These are phyloP conservation scores for Sussaba pulchella DNA, from an alignment of 2,888 invertebrate genomes.

Conservation along the genomic window DNA sequence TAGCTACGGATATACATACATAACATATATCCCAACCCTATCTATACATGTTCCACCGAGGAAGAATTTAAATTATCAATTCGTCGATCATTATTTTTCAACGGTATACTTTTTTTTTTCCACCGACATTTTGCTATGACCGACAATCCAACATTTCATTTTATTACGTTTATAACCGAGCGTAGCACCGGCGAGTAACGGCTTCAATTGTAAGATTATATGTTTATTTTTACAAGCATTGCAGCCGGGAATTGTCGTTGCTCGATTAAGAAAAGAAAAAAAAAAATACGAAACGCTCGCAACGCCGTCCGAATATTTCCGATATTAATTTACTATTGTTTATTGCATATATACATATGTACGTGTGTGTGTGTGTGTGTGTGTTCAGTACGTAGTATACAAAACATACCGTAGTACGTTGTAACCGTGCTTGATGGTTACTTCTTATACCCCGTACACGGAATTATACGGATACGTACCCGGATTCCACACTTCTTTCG, in stretches of 20 bases:
- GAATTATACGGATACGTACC: background rate
- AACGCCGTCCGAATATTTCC: constrained; percentile 23
- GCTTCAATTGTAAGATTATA: background rate
- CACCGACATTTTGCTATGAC: background rate
- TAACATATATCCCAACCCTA: background rate
- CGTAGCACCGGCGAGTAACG: background rate
- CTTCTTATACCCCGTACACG: constrained; percentile 23
- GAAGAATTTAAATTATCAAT: no score
- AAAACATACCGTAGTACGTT: constrained; percentile 40
- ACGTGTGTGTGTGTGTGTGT: background rate
- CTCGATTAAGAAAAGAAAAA: background rate
- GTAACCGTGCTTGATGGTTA: constrained; percentile 48
- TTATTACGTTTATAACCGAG: background rate
- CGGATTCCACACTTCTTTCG: constrained; percentile 49
- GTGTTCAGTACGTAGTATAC: constrained; percentile 1
- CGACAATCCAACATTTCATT: no score
- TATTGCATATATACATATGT: background rate
- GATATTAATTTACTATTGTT: constrained; percentile 2
- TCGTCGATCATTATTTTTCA: no score
- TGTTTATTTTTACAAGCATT: background rate
- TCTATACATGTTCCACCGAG: background rate
- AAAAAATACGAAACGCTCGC: constrained; percentile 22
- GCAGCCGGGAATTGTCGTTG: background rate
- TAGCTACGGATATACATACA: background rate
- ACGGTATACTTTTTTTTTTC: background rate